Percentiles rank a stretch among this genome's conserved stretches.
Evolutionary conservation across 2,888 invertebrate species (phyloP).

Genomic region (Capitulum mitella): DNA sequence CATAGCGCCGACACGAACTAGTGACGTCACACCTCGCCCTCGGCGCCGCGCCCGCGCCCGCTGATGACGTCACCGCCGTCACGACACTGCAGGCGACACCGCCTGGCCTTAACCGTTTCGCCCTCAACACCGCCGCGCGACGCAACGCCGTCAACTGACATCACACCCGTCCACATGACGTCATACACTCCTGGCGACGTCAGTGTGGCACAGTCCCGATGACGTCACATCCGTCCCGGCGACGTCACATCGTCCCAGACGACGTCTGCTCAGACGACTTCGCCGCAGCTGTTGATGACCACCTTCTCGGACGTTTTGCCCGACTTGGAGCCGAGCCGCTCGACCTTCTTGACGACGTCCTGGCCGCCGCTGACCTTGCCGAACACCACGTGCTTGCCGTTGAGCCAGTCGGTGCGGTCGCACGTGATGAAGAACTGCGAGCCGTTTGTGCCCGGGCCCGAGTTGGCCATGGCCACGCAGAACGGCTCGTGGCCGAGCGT

Average conservation of each 20-base stretch:
- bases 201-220: no score
- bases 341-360: slow-evolving; percentile 86
- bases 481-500: slow-evolving; percentile 47
- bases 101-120: no score
- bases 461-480: slow-evolving; percentile 91
- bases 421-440: slow-evolving; percentile 96
- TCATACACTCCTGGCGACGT: no score
- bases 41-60: no score
- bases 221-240: neutral
- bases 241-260: neutral
- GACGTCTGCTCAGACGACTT: neutral
- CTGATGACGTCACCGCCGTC: no score
- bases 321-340: slow-evolving; percentile 43
- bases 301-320: neutral
- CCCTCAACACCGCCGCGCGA: no score
- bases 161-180: no score
- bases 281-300: neutral
- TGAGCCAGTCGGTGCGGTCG: slow-evolving; percentile 68
- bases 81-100: no score
- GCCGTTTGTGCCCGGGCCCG: slow-evolving; percentile 91
- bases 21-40: no score
- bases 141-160: no score
- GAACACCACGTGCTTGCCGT: slow-evolving; percentile 95
- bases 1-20: no score
- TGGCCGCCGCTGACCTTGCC: slow-evolving; percentile 90